These are phyloP conservation scores for Thripadectes ignobilis DNA, from an alignment of 2,797 vertebrate species.

Conservation along the genomic window DNA sequence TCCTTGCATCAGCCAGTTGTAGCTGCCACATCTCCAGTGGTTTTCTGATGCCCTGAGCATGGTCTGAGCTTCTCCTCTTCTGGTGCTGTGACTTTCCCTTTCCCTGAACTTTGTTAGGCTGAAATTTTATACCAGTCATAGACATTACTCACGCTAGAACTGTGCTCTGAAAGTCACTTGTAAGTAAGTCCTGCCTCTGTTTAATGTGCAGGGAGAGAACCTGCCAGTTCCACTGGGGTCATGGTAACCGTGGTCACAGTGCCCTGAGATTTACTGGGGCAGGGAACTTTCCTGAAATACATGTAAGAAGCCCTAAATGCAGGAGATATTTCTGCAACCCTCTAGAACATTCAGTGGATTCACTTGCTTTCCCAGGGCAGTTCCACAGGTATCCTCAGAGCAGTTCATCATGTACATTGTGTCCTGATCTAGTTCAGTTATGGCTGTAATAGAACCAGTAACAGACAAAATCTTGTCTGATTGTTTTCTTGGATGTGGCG, in stretches of 20 bases:
- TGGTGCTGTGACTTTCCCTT: neutral
- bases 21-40: neutral
- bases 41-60: neutral
- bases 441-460: neutral
- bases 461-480: neutral
- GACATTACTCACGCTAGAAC: neutral
- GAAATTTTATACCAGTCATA: neutral
- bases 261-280: neutral
- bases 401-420: neutral
- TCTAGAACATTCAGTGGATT: neutral
- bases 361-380: neutral
- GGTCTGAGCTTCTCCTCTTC: neutral
- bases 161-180: neutral
- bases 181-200: neutral
- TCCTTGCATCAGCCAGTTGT: neutral
- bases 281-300: constrained; percentile 16
- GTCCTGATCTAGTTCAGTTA: neutral
- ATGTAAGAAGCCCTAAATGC: neutral
- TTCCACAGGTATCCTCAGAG: constrained; percentile 7
- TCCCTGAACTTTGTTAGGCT: neutral
- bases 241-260: rapidly evolving
- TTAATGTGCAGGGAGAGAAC: neutral
- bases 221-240: neutral
- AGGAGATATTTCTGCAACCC: neutral
- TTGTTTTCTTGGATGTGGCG: neutral